Conservation (phyloP, 2,113 vertebrate genomes). For the Enhydra lutris region DNA sequence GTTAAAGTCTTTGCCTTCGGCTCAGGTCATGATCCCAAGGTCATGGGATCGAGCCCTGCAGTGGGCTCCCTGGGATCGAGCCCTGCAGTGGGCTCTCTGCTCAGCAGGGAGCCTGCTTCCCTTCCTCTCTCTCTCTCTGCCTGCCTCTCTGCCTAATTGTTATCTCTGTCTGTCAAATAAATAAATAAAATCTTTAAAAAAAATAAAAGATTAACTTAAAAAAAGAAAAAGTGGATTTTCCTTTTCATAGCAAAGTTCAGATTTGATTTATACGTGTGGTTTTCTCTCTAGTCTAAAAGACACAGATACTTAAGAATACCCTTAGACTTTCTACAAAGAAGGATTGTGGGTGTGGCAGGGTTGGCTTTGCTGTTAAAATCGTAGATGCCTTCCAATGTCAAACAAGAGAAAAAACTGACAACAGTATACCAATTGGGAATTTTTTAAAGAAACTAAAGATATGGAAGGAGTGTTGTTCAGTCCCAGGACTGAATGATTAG, state of each 20-base stretch:
- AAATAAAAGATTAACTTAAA: not conserved
- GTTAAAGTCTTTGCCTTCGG: no score
- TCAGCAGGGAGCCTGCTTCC: no score
- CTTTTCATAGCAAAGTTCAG: not conserved
- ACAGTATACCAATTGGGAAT: not conserved
- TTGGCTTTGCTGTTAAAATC: not conserved
- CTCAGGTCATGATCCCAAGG: no score
- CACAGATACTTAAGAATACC: not conserved
- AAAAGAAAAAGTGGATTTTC: not conserved
- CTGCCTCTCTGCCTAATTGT: no score
- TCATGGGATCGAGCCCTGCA: no score
- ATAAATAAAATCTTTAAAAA: no score
- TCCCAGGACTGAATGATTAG: not conserved
- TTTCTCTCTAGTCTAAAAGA: not conserved
- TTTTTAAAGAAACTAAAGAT: not conserved
- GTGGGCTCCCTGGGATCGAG: no score
- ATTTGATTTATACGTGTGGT: not conserved
- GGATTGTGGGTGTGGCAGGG: not conserved
- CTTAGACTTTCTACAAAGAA: not conserved
- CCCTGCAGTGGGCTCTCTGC: no score
- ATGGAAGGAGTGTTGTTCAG: not conserved
- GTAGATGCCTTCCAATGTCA: not conserved
- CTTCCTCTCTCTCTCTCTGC: no score
- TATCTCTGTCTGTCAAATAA: no score
- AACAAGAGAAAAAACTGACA: not conserved